Conservation (phyloP, 1,140 invertebrate genomes). For the Drosophila arawakana region DNA sequence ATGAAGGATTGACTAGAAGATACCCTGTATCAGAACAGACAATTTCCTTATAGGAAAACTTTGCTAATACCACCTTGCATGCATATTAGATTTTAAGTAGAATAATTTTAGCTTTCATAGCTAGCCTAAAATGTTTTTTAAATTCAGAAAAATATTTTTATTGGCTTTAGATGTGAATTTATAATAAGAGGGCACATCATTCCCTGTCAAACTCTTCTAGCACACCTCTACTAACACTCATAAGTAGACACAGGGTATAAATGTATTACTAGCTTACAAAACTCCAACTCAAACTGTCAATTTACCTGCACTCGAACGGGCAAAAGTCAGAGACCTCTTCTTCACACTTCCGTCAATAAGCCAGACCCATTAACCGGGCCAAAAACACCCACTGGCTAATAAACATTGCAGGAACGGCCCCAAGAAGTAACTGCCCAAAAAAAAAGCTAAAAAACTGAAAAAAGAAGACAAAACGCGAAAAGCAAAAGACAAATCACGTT, state of each 20-base stretch:
- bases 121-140: too few species aligned
- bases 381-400: slow-evolving; percentile 29
- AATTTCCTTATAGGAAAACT: too few species aligned
- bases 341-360: slow-evolving; percentile 45
- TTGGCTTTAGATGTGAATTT: too few species aligned
- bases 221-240: not conserved
- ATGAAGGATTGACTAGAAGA: not conserved
- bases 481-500: slow-evolving; percentile 73
- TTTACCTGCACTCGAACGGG: slow-evolving; percentile 3
- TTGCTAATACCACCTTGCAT: too few species aligned
- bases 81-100: too few species aligned
- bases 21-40: not conserved
- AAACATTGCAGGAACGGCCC: slow-evolving; percentile 5
- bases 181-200: too few species aligned
- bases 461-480: slow-evolving; percentile 25
- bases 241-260: not conserved
- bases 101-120: too few species aligned
- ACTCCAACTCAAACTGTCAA: not conserved
- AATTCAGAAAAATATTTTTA: too few species aligned
- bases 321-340: slow-evolving; percentile 29
- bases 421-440: slow-evolving; percentile 34
- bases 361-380: slow-evolving; percentile 26
- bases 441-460: slow-evolving; percentile 28
- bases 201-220: too few species aligned
- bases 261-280: not conserved